phyloP scores from a whole-genome alignment of 2,888 invertebrate species.

The Isoperla grammatica region DNA sequence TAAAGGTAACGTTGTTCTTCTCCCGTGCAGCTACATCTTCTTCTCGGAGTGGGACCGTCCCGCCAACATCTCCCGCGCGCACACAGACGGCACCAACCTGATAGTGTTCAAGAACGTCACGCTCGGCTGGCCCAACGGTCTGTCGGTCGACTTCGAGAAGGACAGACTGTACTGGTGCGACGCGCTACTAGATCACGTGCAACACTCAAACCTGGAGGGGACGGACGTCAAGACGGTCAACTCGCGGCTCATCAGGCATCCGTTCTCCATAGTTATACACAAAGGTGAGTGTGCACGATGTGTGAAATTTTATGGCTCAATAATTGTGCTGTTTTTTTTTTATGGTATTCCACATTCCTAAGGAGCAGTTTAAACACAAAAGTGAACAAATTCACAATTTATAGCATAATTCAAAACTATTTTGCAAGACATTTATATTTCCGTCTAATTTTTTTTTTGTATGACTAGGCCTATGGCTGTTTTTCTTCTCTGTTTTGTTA shows the following conservation, averaged over 20 bases:
- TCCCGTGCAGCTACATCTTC: conserved; percentile 61
- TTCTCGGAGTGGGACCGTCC: conserved; percentile 96
- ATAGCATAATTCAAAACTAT: too few relatives aligned
- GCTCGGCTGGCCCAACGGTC: conserved; percentile 95
- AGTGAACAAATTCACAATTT: background rate
- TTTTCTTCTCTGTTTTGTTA: too few relatives aligned
- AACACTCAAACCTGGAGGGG: conserved; percentile 88
- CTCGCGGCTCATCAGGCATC: conserved; percentile 79
- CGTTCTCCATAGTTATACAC: conserved; percentile 87
- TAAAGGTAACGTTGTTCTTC: background rate
- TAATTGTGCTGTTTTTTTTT: conserved; percentile 1
- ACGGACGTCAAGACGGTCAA: conserved; percentile 85
- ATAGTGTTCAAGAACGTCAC: conserved; percentile 85
- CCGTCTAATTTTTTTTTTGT: too few relatives aligned
- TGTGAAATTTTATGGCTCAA: too few relatives aligned
- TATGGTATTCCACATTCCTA: background rate
- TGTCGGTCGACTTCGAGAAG: conserved; percentile 84
- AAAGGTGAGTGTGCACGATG: conserved; percentile 40
- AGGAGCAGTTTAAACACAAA: background rate
- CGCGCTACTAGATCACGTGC: conserved; percentile 91
- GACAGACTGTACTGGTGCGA: conserved; percentile 97
- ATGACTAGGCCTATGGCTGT: too few relatives aligned
- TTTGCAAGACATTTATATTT: too few relatives aligned
- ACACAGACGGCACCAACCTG: conserved; percentile 82
- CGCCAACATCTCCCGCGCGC: conserved; percentile 90